Evolutionary conservation across 2,797 vertebrate species (phyloP).

Genomic region (Sebastes taczanowskii): DNA sequence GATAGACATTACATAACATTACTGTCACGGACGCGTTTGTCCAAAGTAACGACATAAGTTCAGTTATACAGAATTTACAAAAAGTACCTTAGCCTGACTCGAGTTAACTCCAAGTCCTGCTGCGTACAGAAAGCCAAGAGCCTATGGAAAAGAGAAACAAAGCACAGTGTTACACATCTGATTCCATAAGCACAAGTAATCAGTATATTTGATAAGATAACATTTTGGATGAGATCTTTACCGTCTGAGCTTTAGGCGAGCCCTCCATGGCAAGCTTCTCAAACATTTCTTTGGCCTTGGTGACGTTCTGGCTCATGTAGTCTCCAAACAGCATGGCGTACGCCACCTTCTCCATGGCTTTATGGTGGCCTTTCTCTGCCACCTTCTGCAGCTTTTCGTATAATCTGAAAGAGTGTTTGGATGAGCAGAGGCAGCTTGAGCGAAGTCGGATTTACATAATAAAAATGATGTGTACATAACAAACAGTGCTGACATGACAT

Average conservation of each 20-base stretch:
- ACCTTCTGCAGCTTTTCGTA: constrained; percentile 92
- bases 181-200: background rate
- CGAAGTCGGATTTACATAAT: background rate
- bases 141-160: constrained; percentile 77
- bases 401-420: constrained; percentile 76
- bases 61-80: background rate
- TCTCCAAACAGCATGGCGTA: constrained; percentile 95
- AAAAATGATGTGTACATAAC: constrained; percentile 1
- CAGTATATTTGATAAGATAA: background rate
- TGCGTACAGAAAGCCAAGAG: constrained; percentile 96
- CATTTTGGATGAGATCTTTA: constrained; percentile 62
- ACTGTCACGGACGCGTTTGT: background rate
- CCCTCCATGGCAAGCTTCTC: constrained; percentile 93
- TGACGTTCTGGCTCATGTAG: constrained; percentile 90
- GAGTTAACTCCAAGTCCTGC: constrained; percentile 97
- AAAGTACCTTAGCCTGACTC: constrained; percentile 96
- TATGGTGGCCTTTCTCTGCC: constrained; percentile 91
- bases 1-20: background rate
- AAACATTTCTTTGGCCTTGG: constrained; percentile 89
- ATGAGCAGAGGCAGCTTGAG: background rate
- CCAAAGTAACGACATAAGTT: background rate
- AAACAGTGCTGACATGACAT: background rate
- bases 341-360: constrained; percentile 95
- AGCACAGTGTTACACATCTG: background rate
- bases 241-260: constrained; percentile 95